Evolutionary conservation across 2,113 vertebrate genomes (phyloP), one percentile per base, ranked within the genome.

Genomic region (Lutjanus erythropterus): DNA sequence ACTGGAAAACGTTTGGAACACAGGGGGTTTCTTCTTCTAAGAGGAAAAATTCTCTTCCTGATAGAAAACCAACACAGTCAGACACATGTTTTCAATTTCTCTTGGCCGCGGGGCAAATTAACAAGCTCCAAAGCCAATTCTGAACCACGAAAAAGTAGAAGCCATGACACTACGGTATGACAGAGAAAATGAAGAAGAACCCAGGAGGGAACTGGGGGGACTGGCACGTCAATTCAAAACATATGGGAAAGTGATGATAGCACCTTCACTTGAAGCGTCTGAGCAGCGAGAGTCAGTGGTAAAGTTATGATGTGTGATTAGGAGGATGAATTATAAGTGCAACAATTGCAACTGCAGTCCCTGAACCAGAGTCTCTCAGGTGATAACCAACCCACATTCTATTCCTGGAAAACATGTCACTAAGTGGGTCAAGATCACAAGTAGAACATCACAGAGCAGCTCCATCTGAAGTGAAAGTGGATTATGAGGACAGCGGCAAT

Each of bases 331-430:
- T 64, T 56, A 47, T 46, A 68, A 75, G 35, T 44, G 49, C 56
- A 49, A 68, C 49, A 44, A 41, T 60, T 53, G 19, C 35, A 70
- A 59, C 71, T 31, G 35, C 35, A 55, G 65, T 35, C 60, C n/a
- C 62, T 18, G 15, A 70, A 81, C 53, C 60, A 12, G 31, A 53
- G 75, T 81, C 83, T 90, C 92, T 80, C 47, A 80, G 89, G 89
- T 88, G 80, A 73, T 52, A 67, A 65, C 69, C 75, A 89, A 89
- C 85, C 91, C 81, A 92, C 23, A 85, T 94, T 87, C 94, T 94
- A 94, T 93, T 94, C 77, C 66, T 85, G 93, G 88, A 89, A 93
- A 90, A 84, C 81, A 56, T 91, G 89, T 89, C 91, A 91, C 50
- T 85, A 93, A 93, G 88, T 94, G 87, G 94, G 93, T 92, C 91